Conservation (phyloP, 2,113 vertebrate genomes). For the Rhinolophus ferrumequinum region DNA sequence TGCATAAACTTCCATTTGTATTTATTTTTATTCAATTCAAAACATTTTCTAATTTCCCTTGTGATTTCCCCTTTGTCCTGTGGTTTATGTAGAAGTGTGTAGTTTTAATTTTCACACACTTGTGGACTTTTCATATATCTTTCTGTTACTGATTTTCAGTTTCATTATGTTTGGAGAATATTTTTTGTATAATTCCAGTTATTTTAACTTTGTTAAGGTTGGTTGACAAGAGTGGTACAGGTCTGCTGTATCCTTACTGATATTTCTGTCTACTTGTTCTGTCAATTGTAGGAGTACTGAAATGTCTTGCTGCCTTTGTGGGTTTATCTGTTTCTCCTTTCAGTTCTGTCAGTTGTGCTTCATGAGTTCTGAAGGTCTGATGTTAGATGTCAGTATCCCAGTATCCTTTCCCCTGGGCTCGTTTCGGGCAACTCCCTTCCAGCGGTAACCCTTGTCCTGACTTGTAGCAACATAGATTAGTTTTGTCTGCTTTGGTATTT, state of each 20-base stretch:
- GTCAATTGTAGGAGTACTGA: not conserved
- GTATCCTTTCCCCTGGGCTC: not conserved
- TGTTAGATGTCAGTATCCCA: not conserved
- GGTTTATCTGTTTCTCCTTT: not conserved
- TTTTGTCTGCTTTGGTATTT: not conserved
- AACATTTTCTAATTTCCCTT: not conserved
- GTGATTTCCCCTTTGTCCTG: not conserved
- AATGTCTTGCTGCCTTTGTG: not conserved
- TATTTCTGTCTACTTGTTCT: not conserved
- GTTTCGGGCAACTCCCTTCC: not conserved
- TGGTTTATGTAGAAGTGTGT: not conserved
- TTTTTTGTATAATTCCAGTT: not conserved
- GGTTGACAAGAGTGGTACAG: not conserved
- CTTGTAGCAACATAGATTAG: not conserved
- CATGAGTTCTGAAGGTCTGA: not conserved
- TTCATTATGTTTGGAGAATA: not conserved
- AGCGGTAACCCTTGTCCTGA: not conserved
- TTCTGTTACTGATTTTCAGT: conserved; percentile 1
- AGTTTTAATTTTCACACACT: not conserved
- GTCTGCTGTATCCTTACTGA: not conserved
- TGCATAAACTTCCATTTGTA: not conserved
- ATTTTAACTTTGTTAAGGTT: not conserved
- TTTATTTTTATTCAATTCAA: not conserved
- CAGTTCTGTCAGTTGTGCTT: not conserved
- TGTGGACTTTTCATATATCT: not conserved